Base-by-base conservation (phyloP, 2,888 invertebrate species). In the Scaeva pyrastri region DNA sequence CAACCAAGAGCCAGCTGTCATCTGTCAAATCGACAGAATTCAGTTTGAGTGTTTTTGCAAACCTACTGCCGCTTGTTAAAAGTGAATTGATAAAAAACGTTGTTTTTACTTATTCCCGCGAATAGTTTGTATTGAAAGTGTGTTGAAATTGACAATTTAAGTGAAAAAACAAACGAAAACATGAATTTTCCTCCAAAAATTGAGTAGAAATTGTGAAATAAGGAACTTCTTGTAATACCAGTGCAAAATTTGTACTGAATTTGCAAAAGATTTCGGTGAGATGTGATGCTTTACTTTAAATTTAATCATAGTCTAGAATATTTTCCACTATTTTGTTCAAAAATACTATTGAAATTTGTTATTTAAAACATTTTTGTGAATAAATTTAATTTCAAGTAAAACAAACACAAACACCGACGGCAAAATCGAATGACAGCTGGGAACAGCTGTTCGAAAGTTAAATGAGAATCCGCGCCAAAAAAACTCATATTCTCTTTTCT, bases 381-480 rank as follows among this genome's bases (percentile, higher is more conserved):
- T 0, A 11, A 19, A 56, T 16, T 2, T 8, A 52, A 23, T 8
- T 11, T 14, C 2, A 21, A 39, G 6, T 14, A 2, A 60, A 60
- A 6, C 19, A 0, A 4, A 45, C 5, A 56, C 1, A 58, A 58
- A 39, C 36, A 2, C 60, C 70, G 55, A n/a, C 21, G 21, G 55
- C 16, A 39, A 23, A 64, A 36, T 52, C 11, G 8, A 39, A 5
- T 62, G 70, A 70, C 74, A 76, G 26, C 31, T 50, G 8, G 2
- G 19, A 81, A 76, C 72, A 84, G 84, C 79, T 84, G 83, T 71
- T 79, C 8, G 21, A n/a, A 52, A 26, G n/a, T n/a, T 14, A 4
- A 19, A 50, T 10, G 26, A 64, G 45, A 66, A 31, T 60, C 26
- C 36, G 50, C 68, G 68, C 68, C 68, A 68, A 68, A 68, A 39